Conservation (phyloP, 2,113 vertebrate species). For the Ascaphus truei region DNA sequence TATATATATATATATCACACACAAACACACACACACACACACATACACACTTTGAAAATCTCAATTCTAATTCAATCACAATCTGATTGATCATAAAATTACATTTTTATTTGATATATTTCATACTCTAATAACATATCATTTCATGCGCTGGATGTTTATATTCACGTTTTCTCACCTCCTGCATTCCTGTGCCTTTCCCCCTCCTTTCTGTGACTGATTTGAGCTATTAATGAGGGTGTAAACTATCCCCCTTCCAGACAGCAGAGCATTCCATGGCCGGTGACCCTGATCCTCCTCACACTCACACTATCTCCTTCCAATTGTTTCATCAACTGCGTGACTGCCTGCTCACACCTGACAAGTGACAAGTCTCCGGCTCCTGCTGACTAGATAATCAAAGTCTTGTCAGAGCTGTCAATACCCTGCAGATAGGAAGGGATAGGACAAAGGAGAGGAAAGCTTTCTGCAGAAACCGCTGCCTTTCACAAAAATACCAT, state of each 20-base stretch:
- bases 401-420: constrained; percentile 93
- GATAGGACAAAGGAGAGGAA: constrained; percentile 66
- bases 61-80: background rate
- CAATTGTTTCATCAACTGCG: constrained; percentile 86
- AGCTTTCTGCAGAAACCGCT: constrained; percentile 64
- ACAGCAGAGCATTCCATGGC: constrained; percentile 56
- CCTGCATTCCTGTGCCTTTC: background rate
- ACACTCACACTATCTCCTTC: constrained; percentile 68
- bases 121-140: background rate
- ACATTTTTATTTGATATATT: background rate
- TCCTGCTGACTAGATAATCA: constrained; percentile 94
- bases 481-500: constrained; percentile 60
- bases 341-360: constrained; percentile 78
- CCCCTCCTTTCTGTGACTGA: constrained; percentile 22
- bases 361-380: constrained; percentile 86
- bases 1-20: too few relatives aligned
- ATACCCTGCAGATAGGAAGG: constrained; percentile 82
- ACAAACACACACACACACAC: too few relatives aligned
- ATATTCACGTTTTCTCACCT: constrained; percentile 12
- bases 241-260: constrained; percentile 59
- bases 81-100: too few relatives aligned
- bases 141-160: background rate
- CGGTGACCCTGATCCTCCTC: constrained; percentile 71
- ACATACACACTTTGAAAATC: too few relatives aligned
- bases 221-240: constrained; percentile 43